phyloP scores from a whole-genome alignment of 2,888 invertebrate genomes.

The Spodoptera exigua region DNA sequence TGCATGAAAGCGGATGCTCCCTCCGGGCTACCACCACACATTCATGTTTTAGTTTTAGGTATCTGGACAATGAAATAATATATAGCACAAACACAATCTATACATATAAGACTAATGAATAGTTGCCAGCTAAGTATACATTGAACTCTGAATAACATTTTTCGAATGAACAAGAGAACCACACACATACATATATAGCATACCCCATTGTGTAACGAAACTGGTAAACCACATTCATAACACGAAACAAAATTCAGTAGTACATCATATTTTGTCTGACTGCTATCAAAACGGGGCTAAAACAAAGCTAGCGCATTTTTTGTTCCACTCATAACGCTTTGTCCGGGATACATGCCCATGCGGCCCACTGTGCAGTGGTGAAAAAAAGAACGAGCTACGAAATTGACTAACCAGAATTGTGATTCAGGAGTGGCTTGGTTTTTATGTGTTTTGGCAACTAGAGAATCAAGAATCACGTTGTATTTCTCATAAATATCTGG shows the following conservation, averaged over 20 bases:
- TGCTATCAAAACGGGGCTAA: constrained; percentile 54
- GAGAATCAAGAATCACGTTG: not conserved
- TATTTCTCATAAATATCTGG: not conserved
- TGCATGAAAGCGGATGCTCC: no score
- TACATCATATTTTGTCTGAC: constrained; percentile 47
- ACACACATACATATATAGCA: no score
- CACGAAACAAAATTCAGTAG: constrained; percentile 22
- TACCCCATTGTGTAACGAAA: no score
- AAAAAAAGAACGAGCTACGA: constrained; percentile 30
- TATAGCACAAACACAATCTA: no score
- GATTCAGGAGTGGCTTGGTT: constrained; percentile 24
- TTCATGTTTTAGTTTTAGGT: no score
- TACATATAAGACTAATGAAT: no score
- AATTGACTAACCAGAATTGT: constrained; percentile 53
- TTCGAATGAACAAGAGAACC: no score
- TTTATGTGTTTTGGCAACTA: constrained; percentile 32
- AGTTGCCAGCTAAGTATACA: no score
- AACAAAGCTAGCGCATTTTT: constrained; percentile 56
- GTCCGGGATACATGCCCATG: constrained; percentile 47
- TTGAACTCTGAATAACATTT: no score
- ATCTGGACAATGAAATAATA: no score
- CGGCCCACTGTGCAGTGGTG: constrained; percentile 36
- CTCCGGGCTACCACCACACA: no score
- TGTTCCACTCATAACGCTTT: constrained; percentile 55
- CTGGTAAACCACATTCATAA: constrained; percentile 9